Evolutionary conservation across 1,140 invertebrate species (phyloP), one percentile per base, ranked within the genome.

Genomic region (Pseudachorutes palmiensis): DNA sequence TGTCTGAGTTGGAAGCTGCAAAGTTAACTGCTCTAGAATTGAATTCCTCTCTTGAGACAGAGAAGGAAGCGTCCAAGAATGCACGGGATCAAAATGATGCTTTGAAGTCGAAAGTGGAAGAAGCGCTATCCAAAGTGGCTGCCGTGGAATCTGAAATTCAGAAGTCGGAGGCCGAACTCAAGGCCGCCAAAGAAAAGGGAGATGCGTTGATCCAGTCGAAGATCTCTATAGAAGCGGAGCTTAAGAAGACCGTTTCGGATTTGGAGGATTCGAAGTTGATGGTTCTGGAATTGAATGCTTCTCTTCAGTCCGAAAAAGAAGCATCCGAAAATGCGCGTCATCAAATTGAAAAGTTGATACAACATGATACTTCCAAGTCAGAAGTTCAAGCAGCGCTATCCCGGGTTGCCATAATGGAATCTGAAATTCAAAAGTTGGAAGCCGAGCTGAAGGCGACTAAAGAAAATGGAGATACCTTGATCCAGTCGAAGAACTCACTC

Each of bases 221-320:
- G n/a, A n/a, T n/a, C n/a, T n/a, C n/a, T n/a, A n/a, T n/a, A n/a
- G n/a, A n/a, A n/a, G n/a, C n/a, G n/a, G n/a, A n/a, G n/a, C n/a
- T n/a, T n/a, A n/a, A n/a, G n/a, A n/a, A n/a, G n/a, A n/a, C n/a
- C n/a, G n/a, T n/a, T n/a, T n/a, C n/a, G n/a, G 9, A 78, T 79
- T 68, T 74, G 75, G 48, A 73, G 68, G 30, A 62, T 75, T 28
- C 32, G 12, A 63, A 45, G 41, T 9, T 29, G 5, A 9, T 60
- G 29, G 5, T 60, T 5, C 28, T 28, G 16, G 16, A 60, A 22
- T 5, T 30, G 12, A 30, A 55, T 14, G 51, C 24, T 22, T 45
- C 36, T 45, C 36, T 9, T 45, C 80, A 81, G 29, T 80, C 83
- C 68, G 75, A 79, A 2, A 74, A 29, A 60, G 32, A 36, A 33